phyloP scores from a whole-genome alignment of 2,113 vertebrate species.

The Sander lucioperca region DNA sequence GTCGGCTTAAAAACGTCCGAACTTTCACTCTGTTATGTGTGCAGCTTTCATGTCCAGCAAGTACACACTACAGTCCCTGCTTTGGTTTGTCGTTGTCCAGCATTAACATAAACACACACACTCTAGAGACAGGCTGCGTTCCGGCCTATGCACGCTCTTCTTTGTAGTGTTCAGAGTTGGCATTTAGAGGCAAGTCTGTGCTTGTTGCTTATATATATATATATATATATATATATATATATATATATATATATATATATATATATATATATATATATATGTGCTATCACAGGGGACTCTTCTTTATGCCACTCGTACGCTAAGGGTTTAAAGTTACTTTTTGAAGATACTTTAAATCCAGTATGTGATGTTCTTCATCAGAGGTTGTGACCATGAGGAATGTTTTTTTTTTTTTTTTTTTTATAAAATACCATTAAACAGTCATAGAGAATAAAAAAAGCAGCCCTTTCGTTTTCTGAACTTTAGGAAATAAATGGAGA shows the following conservation, averaged over 20 bases:
- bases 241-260: background rate
- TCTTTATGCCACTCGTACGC: slow-evolving; percentile 65
- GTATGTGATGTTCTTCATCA: slow-evolving; percentile 58
- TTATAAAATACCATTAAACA: slow-evolving; percentile 86
- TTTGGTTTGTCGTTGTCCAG: slow-evolving; percentile 39
- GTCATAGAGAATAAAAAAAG: slow-evolving; percentile 73
- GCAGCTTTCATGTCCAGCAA: slow-evolving; percentile 22
- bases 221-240: no score
- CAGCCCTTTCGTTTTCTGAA: slow-evolving; percentile 38
- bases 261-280: slow-evolving; percentile 48
- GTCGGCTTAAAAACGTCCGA: background rate
- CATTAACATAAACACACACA: slow-evolving; percentile 18
- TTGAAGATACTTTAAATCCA: slow-evolving; percentile 61
- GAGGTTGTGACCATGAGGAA: slow-evolving; percentile 42
- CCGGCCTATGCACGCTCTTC: slow-evolving; percentile 61
- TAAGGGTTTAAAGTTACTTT: slow-evolving; percentile 60
- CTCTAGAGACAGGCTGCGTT: slow-evolving; percentile 56
- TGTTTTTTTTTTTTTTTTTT: slow-evolving; percentile 43
- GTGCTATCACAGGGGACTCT: slow-evolving; percentile 66
- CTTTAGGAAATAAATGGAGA: slow-evolving; percentile 59
- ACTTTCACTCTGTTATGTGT: slow-evolving; percentile 7
- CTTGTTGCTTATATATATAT: slow-evolving; percentile 14
- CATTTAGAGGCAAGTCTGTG: slow-evolving; percentile 57
- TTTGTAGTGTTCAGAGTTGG: slow-evolving; percentile 59
- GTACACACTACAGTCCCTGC: slow-evolving; percentile 45